A percentile compares a stretch with the other conserved stretches of the same genome.
Evolutionary conservation across 2,797 vertebrate genomes (phyloP).

Genomic region (Simalia tracyae): DNA sequence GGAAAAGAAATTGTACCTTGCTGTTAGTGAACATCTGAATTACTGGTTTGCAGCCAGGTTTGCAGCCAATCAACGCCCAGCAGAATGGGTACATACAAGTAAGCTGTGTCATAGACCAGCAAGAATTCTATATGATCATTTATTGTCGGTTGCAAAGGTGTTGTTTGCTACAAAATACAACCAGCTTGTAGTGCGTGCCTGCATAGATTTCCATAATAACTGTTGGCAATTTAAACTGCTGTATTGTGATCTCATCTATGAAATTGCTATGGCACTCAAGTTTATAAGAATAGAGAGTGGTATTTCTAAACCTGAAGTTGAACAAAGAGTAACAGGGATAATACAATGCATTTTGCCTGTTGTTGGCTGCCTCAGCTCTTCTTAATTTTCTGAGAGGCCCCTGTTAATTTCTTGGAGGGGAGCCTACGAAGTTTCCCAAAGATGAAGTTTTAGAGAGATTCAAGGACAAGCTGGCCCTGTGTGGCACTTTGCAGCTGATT

Average conservation of each 20-base stretch:
- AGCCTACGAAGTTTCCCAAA: background rate
- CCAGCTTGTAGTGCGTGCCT: background rate
- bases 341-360: background rate
- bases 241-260: background rate
- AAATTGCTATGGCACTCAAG: background rate
- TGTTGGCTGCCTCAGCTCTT: background rate
- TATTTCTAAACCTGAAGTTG: background rate
- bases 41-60: background rate
- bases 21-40: background rate
- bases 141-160: background rate
- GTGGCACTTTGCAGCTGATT: background rate
- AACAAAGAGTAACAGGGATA: background rate
- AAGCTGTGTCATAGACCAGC: background rate
- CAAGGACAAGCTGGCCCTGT: background rate
- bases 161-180: background rate
- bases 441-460: background rate
- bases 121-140: background rate
- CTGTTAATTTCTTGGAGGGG: background rate
- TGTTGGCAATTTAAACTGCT: background rate
- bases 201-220: background rate
- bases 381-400: background rate
- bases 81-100: no score
- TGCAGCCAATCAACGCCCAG: no score
- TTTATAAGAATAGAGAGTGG: background rate
- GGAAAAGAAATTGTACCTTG: background rate